Conservation (phyloP, 2,797 vertebrate genomes). For the Paramormyrops hopkinsi region DNA sequence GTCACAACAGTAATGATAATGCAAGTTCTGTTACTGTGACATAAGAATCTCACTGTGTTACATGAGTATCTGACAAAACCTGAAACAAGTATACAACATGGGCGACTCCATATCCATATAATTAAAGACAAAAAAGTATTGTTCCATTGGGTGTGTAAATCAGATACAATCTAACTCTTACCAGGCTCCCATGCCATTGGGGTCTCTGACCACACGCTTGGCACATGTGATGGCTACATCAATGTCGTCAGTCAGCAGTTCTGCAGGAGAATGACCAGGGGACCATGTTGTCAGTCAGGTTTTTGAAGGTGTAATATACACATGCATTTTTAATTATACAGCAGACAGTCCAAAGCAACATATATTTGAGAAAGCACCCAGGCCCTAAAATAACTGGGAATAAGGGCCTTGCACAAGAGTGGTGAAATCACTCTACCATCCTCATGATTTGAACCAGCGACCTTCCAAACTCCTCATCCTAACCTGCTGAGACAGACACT, state of each 20-base stretch:
- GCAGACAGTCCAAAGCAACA: background rate
- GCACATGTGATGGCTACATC: slow-evolving; percentile 42
- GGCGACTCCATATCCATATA: background rate
- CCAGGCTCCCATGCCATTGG: slow-evolving; percentile 50
- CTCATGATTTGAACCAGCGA: background rate
- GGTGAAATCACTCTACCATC: background rate
- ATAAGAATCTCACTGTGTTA: background rate
- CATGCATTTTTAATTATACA: background rate
- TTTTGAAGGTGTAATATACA: background rate
- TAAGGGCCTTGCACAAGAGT: background rate
- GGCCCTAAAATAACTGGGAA: background rate
- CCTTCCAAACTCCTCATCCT: background rate
- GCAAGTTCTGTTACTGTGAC: background rate
- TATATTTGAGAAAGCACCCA: background rate
- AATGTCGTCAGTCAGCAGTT: slow-evolving; percentile 39
- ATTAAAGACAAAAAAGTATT: background rate
- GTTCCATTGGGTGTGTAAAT: background rate
- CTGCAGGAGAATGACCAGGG: slow-evolving; percentile 28
- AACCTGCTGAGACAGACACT: background rate
- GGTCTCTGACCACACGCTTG: slow-evolving; percentile 47
- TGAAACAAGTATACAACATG: background rate
- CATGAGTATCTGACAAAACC: background rate
- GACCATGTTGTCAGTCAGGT: background rate
- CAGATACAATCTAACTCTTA: slow-evolving; percentile 30
- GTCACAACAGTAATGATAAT: background rate